Evolutionary conservation across 2,797 vertebrate species (phyloP), one percentile per base, ranked within the genome.

Genomic region (Crenuchus spilurus): DNA sequence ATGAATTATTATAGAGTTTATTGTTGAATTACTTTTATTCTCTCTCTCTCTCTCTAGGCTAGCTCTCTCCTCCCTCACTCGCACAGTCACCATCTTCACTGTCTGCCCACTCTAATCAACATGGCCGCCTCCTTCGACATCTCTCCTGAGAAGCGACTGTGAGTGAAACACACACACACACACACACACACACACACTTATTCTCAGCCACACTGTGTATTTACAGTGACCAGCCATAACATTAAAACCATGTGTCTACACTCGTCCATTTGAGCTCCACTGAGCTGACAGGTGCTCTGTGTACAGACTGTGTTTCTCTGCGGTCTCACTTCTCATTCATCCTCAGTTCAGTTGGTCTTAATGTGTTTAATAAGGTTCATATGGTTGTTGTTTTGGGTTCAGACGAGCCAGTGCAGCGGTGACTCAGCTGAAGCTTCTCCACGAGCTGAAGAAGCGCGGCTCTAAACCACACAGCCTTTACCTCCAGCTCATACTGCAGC

Each of bases 81-180:
- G 66, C 94, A 96, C 73, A 96, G 94, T 76, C 93, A 95, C 85
- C 94, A 96, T 83, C 90, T 96, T 76, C 94, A 96, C 84, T 96
- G 95, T 76, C 88, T 96, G 79, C 95, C 95, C 55, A 95, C 94
- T 9, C 83, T 96, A 69, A 94, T 96, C 91, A 95, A 94, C 66
- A 92, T 95, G 93, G 94, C 94, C 14, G 94, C 94, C 33, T 95
- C 95, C 37, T 96, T 95, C 67, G 93, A 95, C 81, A 94, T 95
- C 75, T 68, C 90, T 70, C 94, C 92, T 78, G 95, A 95, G 76
- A 95, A 94, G 71, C 90, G 93, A 80, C 73, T 93, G 94, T 94
- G 88, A 94, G 94, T 91, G 75, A 2, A 5, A 62, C 31, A 46
- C 13, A 61, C 6, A 30, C n/a, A n/a, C n/a, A n/a, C n/a, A n/a